Evolutionary conservation across 2,113 vertebrate species (phyloP), one percentile per base, ranked within the genome.

Genomic region (Acanthisitta chloris): DNA sequence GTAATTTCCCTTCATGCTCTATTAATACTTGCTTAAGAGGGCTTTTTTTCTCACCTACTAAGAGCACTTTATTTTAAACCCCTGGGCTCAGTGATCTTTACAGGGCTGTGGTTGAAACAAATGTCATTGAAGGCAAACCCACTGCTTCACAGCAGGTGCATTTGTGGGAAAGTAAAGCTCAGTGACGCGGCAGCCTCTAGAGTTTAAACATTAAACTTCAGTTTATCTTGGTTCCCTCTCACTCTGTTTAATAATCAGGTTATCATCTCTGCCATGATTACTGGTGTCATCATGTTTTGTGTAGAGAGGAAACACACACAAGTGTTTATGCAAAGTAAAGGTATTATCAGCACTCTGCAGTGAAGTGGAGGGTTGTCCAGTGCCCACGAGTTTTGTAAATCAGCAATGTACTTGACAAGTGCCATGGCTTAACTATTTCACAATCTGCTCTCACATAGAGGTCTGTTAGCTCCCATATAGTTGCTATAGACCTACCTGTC

Each of bases 81-180:
- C 43, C 65, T 38, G 40, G 54, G 45, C 76, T 94, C 69, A 38
- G 87, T 69, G 90, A 81, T 95, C 81, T 79, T 83, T 87, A 70
- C 6, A 10, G 40, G 66, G 70, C 46, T 97, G 74, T 86, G 96
- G 97, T 94, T 43, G 65, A 96, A 97, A 77, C 66, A 88, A 97
- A 91, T 66, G 86, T 55, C 94, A 93, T 6, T 90, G 91, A 96
- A 97, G 91, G 94, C 74, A 66, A 95, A 92, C 26, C 70, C 86
- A 86, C 81, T 7, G 38, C 77, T 95, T 72, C 59, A 61, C 82
- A 92, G 96, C 94, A 97, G 94, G 82, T 96, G 88, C 69, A 93
- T 62, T 92, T 87, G 78, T 95, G 84, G 85, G 90, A 96, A 97
- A 96, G 90, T 34, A 92, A 84, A 96, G 31, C 43, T 78, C 36